Evolutionary conservation across 2,797 vertebrate species (phyloP), one percentile per base, ranked within the genome.

Genomic region (Gymnoscopelus braueri): DNA sequence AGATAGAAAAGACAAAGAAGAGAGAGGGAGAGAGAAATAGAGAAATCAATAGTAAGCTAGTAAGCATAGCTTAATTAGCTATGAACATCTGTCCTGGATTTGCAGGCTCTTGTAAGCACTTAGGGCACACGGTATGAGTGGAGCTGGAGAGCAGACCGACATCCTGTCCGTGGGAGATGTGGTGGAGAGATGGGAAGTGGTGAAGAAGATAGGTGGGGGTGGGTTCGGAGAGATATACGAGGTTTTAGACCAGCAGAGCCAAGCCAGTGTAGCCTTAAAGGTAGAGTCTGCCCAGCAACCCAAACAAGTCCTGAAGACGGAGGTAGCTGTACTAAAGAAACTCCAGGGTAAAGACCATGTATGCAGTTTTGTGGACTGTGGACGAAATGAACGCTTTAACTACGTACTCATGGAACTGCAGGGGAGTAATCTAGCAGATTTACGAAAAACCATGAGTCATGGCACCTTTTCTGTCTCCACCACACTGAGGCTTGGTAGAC

Each of bases 171-270:
- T 97, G 82, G 94, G 95, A 90, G 95, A 97, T 83, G 74, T 99
- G 87, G 97, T 99, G 90, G 98, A 99, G 92, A 93, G 98, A 95
- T 99, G 98, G 98, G 98, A 96, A 92, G 98, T 99, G 95, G 97
- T 94, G 65, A 96, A 96, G 90, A 99, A 99, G 92, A 99, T 99
- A 74, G 98, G 98, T 55, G 98, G 98, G 8, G 98, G 98, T 47
- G 98, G 98, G 62, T 99, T 99, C 87, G 98, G 98, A 84, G 98
- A 99, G 94, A 98, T 99, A 87, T 99, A 99, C 80, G 97, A 99
- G 91, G 97, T 97, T 14, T 81, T 97, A 93, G 98, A 99, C 88
- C 95, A 97, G 91, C 82, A 97, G 88, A 98, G 95, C 88, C 95
- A 97, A 83, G 94, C 96, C 84, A 97, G 94, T 0, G 96, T 98